phyloP scores from a whole-genome alignment of 2,113 vertebrate species.

The Saguinus midas region DNA sequence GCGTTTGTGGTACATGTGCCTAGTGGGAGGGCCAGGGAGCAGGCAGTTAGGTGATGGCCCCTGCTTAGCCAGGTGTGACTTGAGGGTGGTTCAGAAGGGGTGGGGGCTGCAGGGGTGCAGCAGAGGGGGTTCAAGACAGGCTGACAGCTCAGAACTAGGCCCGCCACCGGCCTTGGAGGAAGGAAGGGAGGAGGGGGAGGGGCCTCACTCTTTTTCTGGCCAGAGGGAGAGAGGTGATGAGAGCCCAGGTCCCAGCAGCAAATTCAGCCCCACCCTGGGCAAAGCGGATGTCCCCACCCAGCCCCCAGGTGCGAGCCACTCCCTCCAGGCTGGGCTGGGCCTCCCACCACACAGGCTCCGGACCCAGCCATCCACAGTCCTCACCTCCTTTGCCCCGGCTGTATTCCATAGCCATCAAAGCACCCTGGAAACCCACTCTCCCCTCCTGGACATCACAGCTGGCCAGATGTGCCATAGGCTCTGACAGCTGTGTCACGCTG shows the following conservation, averaged over 20 bases:
- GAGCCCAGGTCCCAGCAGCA: too few relatives aligned
- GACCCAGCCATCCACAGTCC: too few relatives aligned
- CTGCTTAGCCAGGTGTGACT: neutral
- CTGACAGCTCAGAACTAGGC: too few relatives aligned
- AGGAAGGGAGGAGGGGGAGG: too few relatives aligned
- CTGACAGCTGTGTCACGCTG: neutral
- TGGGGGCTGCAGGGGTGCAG: accelerated
- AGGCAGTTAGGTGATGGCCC: neutral
- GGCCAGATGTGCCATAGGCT: neutral
- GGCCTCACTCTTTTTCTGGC: too few relatives aligned
- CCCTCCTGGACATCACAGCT: neutral
- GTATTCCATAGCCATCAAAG: neutral
- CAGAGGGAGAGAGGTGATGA: too few relatives aligned
- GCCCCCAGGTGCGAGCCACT: neutral
- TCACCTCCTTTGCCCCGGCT: neutral
- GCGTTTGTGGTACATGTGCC: neutral
- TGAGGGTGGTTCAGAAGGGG: neutral
- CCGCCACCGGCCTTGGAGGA: accelerated
- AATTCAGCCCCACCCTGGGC: too few relatives aligned
- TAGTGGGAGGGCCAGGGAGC: neutral
- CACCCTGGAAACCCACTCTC: neutral
- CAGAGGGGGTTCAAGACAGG: accelerated
- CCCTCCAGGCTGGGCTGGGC: neutral
- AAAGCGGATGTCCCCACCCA: too few relatives aligned
- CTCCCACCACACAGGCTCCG: neutral